phyloP scores from a whole-genome alignment of 37 sponge, comb jelly and placozoan genomes.

The Tethya wilhelma region DNA sequence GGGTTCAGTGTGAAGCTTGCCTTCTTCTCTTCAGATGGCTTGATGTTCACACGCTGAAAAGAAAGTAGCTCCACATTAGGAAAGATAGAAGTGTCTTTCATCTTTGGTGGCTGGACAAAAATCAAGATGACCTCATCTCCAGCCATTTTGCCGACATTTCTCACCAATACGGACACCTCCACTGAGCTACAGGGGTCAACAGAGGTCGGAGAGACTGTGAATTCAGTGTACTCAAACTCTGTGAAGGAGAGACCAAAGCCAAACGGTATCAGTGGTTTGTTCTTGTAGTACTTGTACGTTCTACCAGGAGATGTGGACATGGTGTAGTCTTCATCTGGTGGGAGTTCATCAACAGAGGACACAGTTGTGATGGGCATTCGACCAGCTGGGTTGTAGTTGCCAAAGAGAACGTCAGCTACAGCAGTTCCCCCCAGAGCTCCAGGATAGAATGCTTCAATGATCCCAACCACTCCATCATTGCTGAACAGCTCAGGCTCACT shows the following conservation, averaged over 20 bases:
- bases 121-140: slow-evolving; percentile 61
- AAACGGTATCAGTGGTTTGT: slow-evolving; percentile 41
- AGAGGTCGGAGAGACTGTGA: not conserved
- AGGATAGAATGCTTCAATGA: slow-evolving; percentile 73
- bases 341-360: slow-evolving; percentile 8
- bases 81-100: not conserved
- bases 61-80: slow-evolving; percentile 36
- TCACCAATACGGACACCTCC: slow-evolving; percentile 18
- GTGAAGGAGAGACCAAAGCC: slow-evolving; percentile 64
- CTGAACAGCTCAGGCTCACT: slow-evolving; percentile 19
- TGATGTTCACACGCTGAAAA: slow-evolving; percentile 24
- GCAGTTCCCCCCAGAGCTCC: slow-evolving; percentile 62
- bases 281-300: slow-evolving; percentile 43
- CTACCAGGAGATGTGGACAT: slow-evolving; percentile 45
- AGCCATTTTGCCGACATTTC: slow-evolving; percentile 18
- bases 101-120: slow-evolving; percentile 33
- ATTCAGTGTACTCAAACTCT: slow-evolving; percentile 35
- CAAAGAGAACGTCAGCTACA: slow-evolving; percentile 63
- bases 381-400: slow-evolving; percentile 59
- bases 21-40: not conserved
- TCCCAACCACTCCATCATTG: slow-evolving; percentile 23
- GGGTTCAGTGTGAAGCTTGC: slow-evolving; percentile 15
- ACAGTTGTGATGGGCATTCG: slow-evolving; percentile 39
- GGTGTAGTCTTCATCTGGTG: slow-evolving; percentile 23
- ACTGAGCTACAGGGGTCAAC: slow-evolving; percentile 36